Conservation (phyloP, 2,113 vertebrate genomes). For the Stomatorhinus ivindoensis region DNA sequence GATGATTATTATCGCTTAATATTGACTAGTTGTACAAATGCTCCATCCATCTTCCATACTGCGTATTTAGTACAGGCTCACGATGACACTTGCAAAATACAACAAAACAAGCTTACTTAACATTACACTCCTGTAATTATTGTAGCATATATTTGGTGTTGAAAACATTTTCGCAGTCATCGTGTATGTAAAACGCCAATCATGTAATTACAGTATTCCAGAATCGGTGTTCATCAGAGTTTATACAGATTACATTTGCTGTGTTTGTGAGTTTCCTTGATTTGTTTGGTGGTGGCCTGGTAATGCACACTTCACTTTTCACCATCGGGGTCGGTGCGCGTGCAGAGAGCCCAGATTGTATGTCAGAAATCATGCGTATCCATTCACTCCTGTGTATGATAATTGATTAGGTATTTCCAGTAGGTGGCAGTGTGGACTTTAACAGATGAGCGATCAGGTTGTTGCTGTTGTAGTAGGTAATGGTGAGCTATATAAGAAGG, state of each 20-base stretch:
- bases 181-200: neutral
- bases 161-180: neutral
- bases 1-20: neutral
- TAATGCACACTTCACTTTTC: neutral
- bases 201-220: neutral
- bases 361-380: neutral
- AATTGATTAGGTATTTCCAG: neutral
- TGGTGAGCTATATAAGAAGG: neutral
- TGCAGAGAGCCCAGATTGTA: neutral
- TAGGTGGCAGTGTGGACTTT: neutral
- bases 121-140: neutral
- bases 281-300: neutral
- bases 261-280: neutral
- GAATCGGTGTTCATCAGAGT: neutral
- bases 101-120: neutral
- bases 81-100: neutral
- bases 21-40: neutral
- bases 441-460: neutral
- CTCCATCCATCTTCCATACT: neutral
- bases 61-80: neutral
- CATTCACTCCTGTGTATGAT: neutral
- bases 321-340: neutral
- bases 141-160: neutral
- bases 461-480: neutral
- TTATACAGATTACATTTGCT: neutral